A percentile compares a stretch with the other conserved stretches of the same genome.
These are phyloP conservation scores for Zygogramma bicolorata DNA, from an alignment of 2,888 invertebrate genomes.

Conservation along the genomic window DNA sequence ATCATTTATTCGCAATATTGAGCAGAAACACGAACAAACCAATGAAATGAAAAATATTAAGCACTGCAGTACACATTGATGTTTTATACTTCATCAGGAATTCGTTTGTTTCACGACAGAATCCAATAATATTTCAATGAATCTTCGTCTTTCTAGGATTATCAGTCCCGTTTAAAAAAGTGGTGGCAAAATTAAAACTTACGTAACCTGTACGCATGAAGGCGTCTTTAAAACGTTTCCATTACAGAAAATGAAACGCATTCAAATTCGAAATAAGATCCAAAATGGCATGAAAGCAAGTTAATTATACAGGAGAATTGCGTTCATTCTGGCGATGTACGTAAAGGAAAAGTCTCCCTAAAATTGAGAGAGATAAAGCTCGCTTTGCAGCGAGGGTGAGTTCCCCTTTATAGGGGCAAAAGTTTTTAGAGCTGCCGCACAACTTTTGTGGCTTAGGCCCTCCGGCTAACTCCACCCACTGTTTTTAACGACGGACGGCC, in stretches of 20 bases:
- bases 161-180: slow-evolving; percentile 24
- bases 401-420: slow-evolving; percentile 58
- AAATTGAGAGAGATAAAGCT: slow-evolving; percentile 58
- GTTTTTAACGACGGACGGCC: slow-evolving; percentile 66
- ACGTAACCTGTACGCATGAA: slow-evolving; percentile 61
- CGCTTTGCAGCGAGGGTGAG: slow-evolving; percentile 56
- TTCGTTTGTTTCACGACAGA: slow-evolving; percentile 34
- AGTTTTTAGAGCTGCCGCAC: slow-evolving; percentile 67
- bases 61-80: neutral
- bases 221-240: slow-evolving; percentile 60
- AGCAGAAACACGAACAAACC: too few species aligned
- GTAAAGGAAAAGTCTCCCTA: slow-evolving; percentile 59
- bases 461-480: slow-evolving; percentile 65
- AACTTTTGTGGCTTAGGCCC: slow-evolving; percentile 67
- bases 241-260: slow-evolving; percentile 59
- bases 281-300: slow-evolving; percentile 62
- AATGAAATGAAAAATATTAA: neutral
- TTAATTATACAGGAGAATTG: slow-evolving; percentile 66
- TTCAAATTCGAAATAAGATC: slow-evolving; percentile 60
- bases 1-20: too few species aligned
- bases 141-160: slow-evolving; percentile 57
- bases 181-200: slow-evolving; percentile 56
- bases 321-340: slow-evolving; percentile 58
- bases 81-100: neutral
- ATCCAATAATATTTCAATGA: slow-evolving; percentile 56